These are phyloP conservation scores for Amphipoea oculea DNA, from an alignment of 2,888 invertebrate genomes.

Conservation along the genomic window DNA sequence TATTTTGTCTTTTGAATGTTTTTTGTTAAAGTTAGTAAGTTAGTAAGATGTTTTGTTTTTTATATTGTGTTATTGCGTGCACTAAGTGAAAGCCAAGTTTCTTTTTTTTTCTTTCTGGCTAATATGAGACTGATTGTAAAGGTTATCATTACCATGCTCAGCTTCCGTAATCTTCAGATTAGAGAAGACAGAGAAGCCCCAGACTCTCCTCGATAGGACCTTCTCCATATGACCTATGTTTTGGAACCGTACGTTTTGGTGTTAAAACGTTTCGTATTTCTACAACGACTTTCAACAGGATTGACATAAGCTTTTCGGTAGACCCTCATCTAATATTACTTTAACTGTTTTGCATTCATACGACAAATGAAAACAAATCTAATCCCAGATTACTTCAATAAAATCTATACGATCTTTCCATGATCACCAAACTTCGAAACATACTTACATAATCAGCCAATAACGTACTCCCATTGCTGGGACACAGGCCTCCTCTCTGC, in stretches of 20 bases:
- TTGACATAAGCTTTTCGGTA: background rate
- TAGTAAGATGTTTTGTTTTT: background rate
- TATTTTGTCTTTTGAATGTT: conserved; percentile 18
- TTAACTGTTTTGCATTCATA: background rate
- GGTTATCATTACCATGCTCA: background rate
- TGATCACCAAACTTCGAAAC: background rate
- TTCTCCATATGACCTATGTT: background rate
- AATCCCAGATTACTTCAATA: background rate
- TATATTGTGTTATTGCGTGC: background rate
- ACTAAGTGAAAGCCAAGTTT: background rate
- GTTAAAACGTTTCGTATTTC: background rate
- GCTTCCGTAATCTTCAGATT: background rate
- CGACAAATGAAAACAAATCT: background rate
- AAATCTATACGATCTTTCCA: background rate
- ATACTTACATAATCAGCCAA: background rate
- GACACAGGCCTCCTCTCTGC: background rate
- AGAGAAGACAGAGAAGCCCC: background rate
- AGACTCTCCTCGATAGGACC: background rate
- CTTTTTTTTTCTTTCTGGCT: background rate
- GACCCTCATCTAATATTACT: background rate
- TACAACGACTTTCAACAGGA: background rate
- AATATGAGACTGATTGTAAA: background rate
- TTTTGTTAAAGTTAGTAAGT: conserved; percentile 6
- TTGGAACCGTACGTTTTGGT: background rate
- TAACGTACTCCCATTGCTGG: background rate